Base-by-base conservation (phyloP, 2,113 vertebrate species). In the Ahaetulla prasina region DNA sequence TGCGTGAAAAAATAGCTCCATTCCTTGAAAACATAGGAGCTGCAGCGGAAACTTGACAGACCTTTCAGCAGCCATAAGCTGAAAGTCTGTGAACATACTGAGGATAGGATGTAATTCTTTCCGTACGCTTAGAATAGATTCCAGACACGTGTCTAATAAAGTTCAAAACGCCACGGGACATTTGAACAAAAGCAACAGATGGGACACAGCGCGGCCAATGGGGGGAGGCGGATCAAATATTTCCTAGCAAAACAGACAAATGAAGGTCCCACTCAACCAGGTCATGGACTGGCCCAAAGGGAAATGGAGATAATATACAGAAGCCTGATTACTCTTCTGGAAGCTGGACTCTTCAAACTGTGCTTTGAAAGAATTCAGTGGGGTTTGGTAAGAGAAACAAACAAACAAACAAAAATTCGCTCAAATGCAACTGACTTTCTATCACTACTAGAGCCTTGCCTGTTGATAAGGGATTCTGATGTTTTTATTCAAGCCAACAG, bases 31-130 rank as follows among this genome's bases (percentile, higher is more conserved):
- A 94, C 89, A 90, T 0, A 47, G 95, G 94, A 92, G 91, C 94
- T 39, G 92, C 94, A 54, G 89, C 96, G 94, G 95, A 96, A 96
- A 94, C 87, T 95, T 92, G 95, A 94, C 89, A 91, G 43, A 93
- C 49, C 22, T 7, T 27, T 45, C 14, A 18, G 52, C 85, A 89
- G 2, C 93, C 35, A 4, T 27, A 89, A 92, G 63, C 50, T 54
- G 2, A 7, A 2, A 92, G 30, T 20, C 49, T 0, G 49, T n/a
- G 30, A 90, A 90, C 50, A 89, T 0, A 1, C 20, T 89, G 2
- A 16, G 91, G 39, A 50, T 84, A 87, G 94, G 94, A 89, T 89
- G 57, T 5, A 0, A 54, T 6, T 84, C 91, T 91, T 52, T 92
- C 88, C 55, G 39, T 45, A 43, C 43, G 91, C 92, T 91, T 74